Percentiles rank a stretch among this genome's conserved stretches.
phyloP scores from a whole-genome alignment of 2,797 vertebrate genomes.

The Cryptoblepharus egeriae region DNA sequence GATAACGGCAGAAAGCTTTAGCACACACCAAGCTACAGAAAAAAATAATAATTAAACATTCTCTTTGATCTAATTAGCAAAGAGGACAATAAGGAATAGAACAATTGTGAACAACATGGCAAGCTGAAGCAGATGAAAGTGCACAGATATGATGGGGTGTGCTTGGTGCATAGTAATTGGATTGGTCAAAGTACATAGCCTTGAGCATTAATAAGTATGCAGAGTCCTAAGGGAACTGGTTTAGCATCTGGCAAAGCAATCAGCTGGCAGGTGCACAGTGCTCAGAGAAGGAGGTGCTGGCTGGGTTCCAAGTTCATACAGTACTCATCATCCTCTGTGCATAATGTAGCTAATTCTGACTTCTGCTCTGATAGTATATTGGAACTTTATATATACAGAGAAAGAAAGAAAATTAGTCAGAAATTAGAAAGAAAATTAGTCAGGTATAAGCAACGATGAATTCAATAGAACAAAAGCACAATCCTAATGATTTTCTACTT shows the following conservation, averaged over 20 bases:
- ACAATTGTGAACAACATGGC: neutral
- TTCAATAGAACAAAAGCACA: no score
- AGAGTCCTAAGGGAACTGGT: neutral
- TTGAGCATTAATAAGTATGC: conserved; percentile 1
- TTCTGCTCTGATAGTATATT: neutral
- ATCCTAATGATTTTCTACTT: no score
- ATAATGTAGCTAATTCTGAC: neutral
- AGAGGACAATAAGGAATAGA: neutral
- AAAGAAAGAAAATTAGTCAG: no score
- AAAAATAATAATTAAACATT: no score
- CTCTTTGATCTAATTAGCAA: neutral
- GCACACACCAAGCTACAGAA: neutral
- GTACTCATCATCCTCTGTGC: neutral
- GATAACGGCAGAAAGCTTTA: neutral
- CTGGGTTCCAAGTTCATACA: neutral
- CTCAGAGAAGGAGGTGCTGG: neutral
- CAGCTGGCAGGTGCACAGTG: neutral
- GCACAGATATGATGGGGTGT: neutral
- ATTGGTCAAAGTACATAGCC: neutral
- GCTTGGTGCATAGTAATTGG: neutral
- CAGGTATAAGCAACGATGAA: no score
- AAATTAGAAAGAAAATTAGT: no score
- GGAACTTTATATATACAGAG: neutral
- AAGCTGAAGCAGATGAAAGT: neutral
- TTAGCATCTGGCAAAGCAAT: conserved; percentile 11